These are phyloP conservation scores for Porites divaricata DNA, from an alignment of 92 coral and sea anemone genomes.

Conservation along the genomic window DNA sequence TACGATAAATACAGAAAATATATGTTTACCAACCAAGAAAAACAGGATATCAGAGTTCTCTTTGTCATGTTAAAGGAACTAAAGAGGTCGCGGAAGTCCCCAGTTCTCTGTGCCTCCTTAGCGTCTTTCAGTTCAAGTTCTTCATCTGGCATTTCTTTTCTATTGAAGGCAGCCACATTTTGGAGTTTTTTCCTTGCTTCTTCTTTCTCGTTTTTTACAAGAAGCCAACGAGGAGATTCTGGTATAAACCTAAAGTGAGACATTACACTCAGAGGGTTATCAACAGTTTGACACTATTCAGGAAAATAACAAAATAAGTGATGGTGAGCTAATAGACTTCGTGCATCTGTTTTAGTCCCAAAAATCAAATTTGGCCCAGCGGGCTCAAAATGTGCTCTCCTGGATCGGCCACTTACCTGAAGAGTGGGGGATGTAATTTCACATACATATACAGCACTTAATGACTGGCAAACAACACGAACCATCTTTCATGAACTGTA, in stretches of 20 bases:
- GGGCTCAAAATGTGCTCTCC: no score
- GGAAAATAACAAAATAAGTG: no score
- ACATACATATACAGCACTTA: not conserved
- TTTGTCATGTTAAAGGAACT: slow-evolving; percentile 66
- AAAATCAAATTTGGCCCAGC: no score
- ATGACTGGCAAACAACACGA: not conserved
- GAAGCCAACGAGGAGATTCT: slow-evolving; percentile 78
- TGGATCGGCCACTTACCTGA: no score
- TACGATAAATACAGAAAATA: no score
- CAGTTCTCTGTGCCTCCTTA: slow-evolving; percentile 53
- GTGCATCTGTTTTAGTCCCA: no score
- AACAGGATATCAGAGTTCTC: slow-evolving; percentile 63
- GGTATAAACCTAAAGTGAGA: slow-evolving; percentile 62
- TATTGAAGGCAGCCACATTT: slow-evolving; percentile 67
- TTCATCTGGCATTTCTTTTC: slow-evolving; percentile 60
- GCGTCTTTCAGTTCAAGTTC: slow-evolving; percentile 33
- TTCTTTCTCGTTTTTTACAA: slow-evolving; percentile 36
- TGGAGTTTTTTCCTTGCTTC: slow-evolving; percentile 45
- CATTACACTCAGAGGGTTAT: no score
- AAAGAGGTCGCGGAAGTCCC: slow-evolving; percentile 74
- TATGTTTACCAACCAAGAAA: slow-evolving; percentile 47
- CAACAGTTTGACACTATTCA: no score
- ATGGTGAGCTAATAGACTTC: no score
- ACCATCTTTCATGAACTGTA: not conserved
- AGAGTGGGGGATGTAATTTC: no score